phyloP scores from a whole-genome alignment of 2,797 vertebrate genomes.

The Gouania willdenowi region DNA sequence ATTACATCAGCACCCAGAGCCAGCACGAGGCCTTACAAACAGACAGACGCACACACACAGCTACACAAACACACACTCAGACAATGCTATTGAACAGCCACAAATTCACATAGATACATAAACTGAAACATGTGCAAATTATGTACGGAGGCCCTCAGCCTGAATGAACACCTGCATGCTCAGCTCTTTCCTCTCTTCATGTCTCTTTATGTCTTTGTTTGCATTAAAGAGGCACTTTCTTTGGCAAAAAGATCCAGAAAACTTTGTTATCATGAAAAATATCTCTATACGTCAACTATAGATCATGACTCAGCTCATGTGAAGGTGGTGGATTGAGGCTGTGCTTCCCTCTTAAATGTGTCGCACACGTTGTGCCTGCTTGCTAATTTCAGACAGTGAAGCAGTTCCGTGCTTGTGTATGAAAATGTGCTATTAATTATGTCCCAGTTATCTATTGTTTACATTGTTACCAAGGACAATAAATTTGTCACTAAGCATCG shows the following conservation, averaged over 20 bases:
- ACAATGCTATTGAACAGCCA: too few relatives aligned
- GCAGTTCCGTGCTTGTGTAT: conserved; percentile 20
- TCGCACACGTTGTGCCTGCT: conserved; percentile 40
- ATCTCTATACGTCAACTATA: conserved; percentile 33
- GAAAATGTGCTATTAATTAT: conserved; percentile 76
- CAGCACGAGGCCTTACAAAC: conserved; percentile 43
- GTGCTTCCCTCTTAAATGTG: conserved; percentile 39
- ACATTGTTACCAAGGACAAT: conserved; percentile 88
- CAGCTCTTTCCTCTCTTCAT: conserved; percentile 4
- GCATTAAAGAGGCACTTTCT: conserved; percentile 40
- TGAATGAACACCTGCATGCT: not conserved
- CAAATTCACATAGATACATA: not conserved
- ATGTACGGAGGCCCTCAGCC: too few relatives aligned
- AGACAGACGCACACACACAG: not conserved
- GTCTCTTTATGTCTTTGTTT: conserved; percentile 40
- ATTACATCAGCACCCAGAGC: conserved; percentile 65
- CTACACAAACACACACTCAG: not conserved
- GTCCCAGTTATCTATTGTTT: conserved; percentile 86
- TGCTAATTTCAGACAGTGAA: conserved; percentile 57
- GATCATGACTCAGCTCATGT: conserved; percentile 42
- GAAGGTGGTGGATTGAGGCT: conserved; percentile 26
- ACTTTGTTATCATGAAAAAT: conserved; percentile 55
- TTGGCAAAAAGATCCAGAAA: conserved; percentile 51
- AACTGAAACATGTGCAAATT: too few relatives aligned
- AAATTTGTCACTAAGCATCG: conserved; percentile 83